phyloP scores from a whole-genome alignment of 2,113 vertebrate genomes.

The Illadopsis cleaveri region DNA sequence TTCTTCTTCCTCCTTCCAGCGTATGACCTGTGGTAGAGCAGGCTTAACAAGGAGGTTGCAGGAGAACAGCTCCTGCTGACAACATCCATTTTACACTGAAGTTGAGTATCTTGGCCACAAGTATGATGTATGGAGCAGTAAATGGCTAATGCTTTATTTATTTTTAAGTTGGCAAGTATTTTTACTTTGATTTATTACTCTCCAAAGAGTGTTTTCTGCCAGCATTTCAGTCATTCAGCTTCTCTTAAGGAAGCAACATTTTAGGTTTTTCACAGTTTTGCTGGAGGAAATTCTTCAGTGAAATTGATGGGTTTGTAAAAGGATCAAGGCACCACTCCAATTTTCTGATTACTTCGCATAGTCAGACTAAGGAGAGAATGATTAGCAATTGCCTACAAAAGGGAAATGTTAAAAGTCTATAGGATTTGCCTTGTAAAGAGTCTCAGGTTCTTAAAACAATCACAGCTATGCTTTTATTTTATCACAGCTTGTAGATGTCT shows the following conservation, averaged over 20 bases:
- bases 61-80: neutral
- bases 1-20: neutral
- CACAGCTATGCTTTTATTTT: neutral
- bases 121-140: neutral
- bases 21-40: neutral
- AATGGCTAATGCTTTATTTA: neutral
- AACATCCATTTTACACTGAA: neutral
- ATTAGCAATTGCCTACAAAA: neutral
- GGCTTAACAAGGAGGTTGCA: neutral
- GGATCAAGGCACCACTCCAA: neutral
- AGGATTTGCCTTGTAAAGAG: neutral
- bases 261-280: neutral
- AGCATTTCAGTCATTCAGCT: neutral
- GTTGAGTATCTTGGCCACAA: neutral
- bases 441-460: neutral
- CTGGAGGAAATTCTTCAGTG: neutral
- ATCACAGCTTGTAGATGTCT: neutral
- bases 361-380: neutral
- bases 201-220: neutral
- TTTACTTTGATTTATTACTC: neutral
- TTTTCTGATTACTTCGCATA: neutral
- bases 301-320: neutral
- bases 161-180: neutral
- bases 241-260: neutral
- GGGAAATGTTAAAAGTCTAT: neutral